Conservation (phyloP, 2,888 invertebrate genomes). For the Eristalis pertinax region DNA sequence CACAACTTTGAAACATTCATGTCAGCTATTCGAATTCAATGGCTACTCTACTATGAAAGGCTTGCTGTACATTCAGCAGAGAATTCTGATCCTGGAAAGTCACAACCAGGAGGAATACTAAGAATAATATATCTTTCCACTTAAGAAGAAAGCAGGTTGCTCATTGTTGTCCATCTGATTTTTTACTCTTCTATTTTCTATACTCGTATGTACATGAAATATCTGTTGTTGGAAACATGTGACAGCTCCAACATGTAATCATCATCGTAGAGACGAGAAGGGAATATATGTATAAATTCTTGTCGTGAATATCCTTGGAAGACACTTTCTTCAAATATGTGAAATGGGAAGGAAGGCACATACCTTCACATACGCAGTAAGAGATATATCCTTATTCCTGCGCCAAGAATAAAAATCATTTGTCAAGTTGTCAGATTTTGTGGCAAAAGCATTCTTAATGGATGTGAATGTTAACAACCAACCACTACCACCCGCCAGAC, state of each 20-base stretch:
- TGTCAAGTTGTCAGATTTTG: conserved; percentile 72
- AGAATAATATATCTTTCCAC: conserved; percentile 35
- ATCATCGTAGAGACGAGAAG: conserved; percentile 36
- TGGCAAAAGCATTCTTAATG: conserved; percentile 70
- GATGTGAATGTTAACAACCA: conserved; percentile 64
- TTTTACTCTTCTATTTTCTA: neutral
- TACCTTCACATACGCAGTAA: neutral
- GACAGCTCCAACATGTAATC: conserved; percentile 60
- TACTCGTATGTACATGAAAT: conserved; percentile 32
- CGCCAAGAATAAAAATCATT: conserved; percentile 68
- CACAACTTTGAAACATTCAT: neutral
- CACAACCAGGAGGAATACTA: neutral
- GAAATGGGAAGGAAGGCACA: conserved; percentile 37
- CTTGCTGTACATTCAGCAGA: conserved; percentile 16
- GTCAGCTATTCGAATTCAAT: neutral
- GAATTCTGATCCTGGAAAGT: neutral
- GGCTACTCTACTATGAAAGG: neutral
- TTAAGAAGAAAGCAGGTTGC: conserved; percentile 28
- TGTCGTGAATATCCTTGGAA: conserved; percentile 41
- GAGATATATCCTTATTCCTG: conserved; percentile 43
- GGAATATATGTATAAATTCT: conserved; percentile 25
- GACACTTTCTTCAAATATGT: conserved; percentile 35
- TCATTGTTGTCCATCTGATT: conserved; percentile 30
- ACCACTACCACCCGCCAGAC: conserved; percentile 15
- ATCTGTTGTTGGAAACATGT: conserved; percentile 51